Evolutionary conservation across 2,113 vertebrate species (phyloP), one percentile per base, ranked within the genome.

Genomic region (Globicephala melas): DNA sequence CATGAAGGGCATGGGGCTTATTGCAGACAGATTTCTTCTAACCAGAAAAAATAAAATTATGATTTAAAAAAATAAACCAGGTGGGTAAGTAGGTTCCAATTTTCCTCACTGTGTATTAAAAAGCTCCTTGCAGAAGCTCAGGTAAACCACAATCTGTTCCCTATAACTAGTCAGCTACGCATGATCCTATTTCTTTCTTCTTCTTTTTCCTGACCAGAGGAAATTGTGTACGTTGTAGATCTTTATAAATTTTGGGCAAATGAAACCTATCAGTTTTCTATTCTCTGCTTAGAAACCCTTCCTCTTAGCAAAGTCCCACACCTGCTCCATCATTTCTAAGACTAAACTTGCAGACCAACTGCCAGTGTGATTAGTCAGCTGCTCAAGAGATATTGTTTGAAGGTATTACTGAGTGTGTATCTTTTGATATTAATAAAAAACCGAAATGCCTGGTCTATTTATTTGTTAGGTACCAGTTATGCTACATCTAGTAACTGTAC

Each of bases 321-420:
- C 31, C 23, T 77, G 23, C 11, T 55, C 28, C 9, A 7, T 33
- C 1, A 8, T 0, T 9, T 17, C 47, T 5, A 23, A 38, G 55
- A 1, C 2, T 10, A 20, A 5, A 21, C 33, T 12, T 0, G 1
- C n/a, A 60, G 58, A 20, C 33, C 4, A 7, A 6, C 21, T 6
- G 10, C 23, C 41, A 18, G 1, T 1, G 11, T 25, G 63, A 23
- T 26, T 5, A 17, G 23, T 38, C 18, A 5, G 62, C 28, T 25
- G 17, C 3, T 85, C 70, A 17, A 41, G 47, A 38, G 67, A 53
- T 1, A 12, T 1, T 47, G 10, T 3, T 25, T 11, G 21, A 28
- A 41, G 33, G 26, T 20, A 28, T 20, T 0, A 1, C 0, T 20
- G 31, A 63, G 18, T 55, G 33, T 18, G 36, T 0, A 18, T 9